Base-by-base conservation (phyloP, 2,888 invertebrate genomes). In the Synanthedon myopaeformis region DNA sequence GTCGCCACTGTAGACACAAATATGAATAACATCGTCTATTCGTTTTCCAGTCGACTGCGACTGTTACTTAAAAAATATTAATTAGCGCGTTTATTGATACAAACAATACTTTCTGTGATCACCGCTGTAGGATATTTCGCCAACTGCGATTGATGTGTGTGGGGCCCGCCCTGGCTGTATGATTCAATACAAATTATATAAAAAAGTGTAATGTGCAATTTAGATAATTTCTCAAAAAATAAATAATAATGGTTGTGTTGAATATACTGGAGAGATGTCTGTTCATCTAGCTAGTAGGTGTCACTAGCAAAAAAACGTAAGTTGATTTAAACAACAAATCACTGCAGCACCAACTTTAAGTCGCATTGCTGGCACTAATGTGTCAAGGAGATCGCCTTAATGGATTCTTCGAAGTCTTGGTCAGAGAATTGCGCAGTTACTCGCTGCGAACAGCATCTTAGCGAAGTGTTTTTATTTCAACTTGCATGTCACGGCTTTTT, bases 371-470 rank as follows among this genome's bases (percentile, higher is more conserved):
- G 67, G 66, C 65, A 70, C 70, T 67, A 62, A 71, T 69, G 70
- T 75, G 72, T 74, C 76, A 76, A 78, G 75, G 77, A 80, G 76
- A 73, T 67, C 70, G 66, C 67, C 68, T 69, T 78, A 76, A 77
- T 76, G 73, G 73, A 72, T 79, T 80, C 78, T 64, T 70, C 67
- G 76, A 76, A 79, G 72, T 71, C 66, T 67, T 66, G 68, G 61
- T 59, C 69, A 61, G 65, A 72, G 70, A 78, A 80, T 70, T 82
- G 79, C 82, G 82, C 80, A 83, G 80, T 83, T 77, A 73, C 65
- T 45, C 45, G 49, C 49, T 49, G 45, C 49, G 17, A 49, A 49
- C 23, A 23, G 17, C 49, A 23, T 48, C 28, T 54, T 45, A 45
- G n/a, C 45, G 13, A 45, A 13, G 45, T 12, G 14, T 45, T 45